Percentiles rank a stretch among this genome's conserved stretches.
Conservation (phyloP, 2,797 vertebrate genomes). For the Malacoraja senta region DNA sequence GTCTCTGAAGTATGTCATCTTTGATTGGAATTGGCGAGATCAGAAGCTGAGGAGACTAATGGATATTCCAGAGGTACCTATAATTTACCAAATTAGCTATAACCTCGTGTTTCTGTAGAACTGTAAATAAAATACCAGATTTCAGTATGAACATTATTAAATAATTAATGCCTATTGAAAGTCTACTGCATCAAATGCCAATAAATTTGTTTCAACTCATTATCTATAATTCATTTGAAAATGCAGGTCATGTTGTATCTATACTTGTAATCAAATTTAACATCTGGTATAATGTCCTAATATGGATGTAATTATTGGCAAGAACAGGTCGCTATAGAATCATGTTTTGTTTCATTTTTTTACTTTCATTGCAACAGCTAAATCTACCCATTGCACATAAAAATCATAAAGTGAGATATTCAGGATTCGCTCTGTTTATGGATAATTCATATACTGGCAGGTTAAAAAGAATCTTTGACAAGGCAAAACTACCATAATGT, state of each 20-base stretch:
- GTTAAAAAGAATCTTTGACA: neutral
- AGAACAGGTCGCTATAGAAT: neutral
- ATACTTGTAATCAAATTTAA: neutral
- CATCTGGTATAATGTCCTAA: neutral
- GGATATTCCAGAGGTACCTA: conserved; percentile 85
- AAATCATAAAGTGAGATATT: neutral
- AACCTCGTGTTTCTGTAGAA: neutral
- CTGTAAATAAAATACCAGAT: neutral
- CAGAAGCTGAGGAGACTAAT: conserved; percentile 86
- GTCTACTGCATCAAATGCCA: neutral
- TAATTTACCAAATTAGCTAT: neutral
- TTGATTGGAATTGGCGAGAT: conserved; percentile 98
- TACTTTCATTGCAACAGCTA: neutral
- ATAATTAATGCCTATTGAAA: neutral
- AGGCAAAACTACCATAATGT: neutral
- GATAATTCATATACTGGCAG: neutral
- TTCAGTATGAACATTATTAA: neutral
- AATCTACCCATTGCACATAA: neutral
- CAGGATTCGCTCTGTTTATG: neutral
- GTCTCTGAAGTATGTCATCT: conserved; percentile 72
- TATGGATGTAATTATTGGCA: neutral
- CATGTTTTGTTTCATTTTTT: neutral
- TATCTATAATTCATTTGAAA: neutral
- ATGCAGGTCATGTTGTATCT: neutral
- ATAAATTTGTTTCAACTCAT: neutral